These are phyloP conservation scores for Chelonoidis abingdonii DNA, from an alignment of 2,113 vertebrate genomes.

Conservation along the genomic window DNA sequence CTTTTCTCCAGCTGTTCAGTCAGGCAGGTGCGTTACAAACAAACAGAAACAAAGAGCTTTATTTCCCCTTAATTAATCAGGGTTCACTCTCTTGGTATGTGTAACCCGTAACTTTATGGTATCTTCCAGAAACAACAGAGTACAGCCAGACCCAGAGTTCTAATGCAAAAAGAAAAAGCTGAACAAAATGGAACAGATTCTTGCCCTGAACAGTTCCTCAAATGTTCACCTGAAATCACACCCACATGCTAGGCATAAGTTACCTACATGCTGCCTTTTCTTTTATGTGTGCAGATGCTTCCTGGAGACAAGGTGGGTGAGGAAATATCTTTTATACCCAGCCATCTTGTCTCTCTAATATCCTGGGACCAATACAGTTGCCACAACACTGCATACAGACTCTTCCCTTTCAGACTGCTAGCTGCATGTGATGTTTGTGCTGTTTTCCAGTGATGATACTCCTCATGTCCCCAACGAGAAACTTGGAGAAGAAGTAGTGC, in stretches of 20 bases:
- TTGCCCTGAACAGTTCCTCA: not conserved
- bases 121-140: fast-evolving
- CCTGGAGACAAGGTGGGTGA: not conserved
- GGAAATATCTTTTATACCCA: not conserved
- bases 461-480: slow-evolving; percentile 89
- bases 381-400: not conserved
- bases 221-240: not conserved
- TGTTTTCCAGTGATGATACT: slow-evolving; percentile 89
- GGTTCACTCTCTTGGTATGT: not conserved
- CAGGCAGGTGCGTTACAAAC: not conserved
- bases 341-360: no score
- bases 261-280: not conserved
- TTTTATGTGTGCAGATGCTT: not conserved
- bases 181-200: not conserved
- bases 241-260: not conserved
- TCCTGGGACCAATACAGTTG: not conserved
- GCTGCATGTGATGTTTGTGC: not conserved
- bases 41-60: not conserved
- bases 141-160: not conserved
- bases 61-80: not conserved
- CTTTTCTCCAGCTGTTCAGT: not conserved
- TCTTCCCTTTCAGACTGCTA: not conserved
- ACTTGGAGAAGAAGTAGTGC: slow-evolving; percentile 85
- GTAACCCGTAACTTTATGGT: not conserved
- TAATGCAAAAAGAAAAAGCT: not conserved